phyloP scores from a whole-genome alignment of 2,888 invertebrate genomes.

The Mycalesis mineus region DNA sequence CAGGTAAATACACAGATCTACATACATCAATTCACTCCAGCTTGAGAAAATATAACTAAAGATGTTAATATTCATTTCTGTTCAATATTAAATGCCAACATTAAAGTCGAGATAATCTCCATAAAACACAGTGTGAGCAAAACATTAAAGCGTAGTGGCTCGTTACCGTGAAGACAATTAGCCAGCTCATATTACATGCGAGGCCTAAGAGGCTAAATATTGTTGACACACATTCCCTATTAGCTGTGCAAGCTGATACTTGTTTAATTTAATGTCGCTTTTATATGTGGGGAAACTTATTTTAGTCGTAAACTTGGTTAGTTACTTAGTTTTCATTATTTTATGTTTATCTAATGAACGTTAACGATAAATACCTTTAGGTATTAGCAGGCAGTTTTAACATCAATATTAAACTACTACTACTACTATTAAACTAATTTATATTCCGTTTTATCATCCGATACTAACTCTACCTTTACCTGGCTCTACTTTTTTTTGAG shows the following conservation, averaged over 20 bases:
- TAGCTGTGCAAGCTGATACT: conserved; percentile 17
- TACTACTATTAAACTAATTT: no score
- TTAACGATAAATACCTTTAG: no score
- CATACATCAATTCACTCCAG: no score
- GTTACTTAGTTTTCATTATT: neutral
- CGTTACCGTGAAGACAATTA: conserved; percentile 29
- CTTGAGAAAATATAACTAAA: no score
- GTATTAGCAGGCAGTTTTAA: no score
- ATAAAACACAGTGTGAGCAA: conserved; percentile 37
- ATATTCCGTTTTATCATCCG: no score
- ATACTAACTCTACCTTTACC: no score
- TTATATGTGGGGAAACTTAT: neutral
- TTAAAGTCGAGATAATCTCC: neutral
- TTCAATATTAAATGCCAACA: neutral
- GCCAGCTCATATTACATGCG: conserved; percentile 25
- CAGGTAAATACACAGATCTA: no score
- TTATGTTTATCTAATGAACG: neutral
- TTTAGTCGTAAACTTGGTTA: neutral
- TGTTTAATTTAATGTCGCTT: conserved; percentile 1
- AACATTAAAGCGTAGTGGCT: conserved; percentile 19
- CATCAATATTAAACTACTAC: no score
- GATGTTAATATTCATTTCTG: neutral
- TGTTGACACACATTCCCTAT: conserved; percentile 26
- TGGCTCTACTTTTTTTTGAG: no score
- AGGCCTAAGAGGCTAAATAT: conserved; percentile 23